Base-by-base conservation (phyloP, 2,888 invertebrate species). In the Darwinula stevensoni region DNA sequence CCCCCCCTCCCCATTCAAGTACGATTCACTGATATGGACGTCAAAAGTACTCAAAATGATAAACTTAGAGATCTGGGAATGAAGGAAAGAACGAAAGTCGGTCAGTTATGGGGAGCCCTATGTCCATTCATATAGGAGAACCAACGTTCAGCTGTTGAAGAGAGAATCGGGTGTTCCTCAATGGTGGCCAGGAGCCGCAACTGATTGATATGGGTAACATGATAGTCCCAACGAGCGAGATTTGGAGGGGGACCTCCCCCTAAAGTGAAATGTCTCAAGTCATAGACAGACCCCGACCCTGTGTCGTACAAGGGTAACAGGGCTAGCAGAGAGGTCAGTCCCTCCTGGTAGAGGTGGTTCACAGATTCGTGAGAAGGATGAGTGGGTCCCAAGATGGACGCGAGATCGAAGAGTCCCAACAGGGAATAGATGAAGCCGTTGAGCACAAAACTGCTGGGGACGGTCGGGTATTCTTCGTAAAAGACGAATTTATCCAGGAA, bases 391-490 rank as follows among this genome's bases (percentile, higher is more conserved):
- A 14, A 28, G 27, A 28, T 11, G 9, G 64, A 63, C 50, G 73
- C 70, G n/a, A 94, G 57, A 57, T 97, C 97, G 51, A 88, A 91
- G 9, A 97, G 61, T 2, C 94, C 94, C 35, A 97, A 63, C 4
- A 97, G 58, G 0, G 94, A 78, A 56, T 91, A 97, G 44, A 97
- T 84, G 56, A 97, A 97, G 28, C 97, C 97, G 55, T 97, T 97
- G 15, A 97, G 63, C 9, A 97, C 91, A 55, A 84, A 91, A 0
- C 80, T 69, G 3, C 84, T 65, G 1, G 94, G 94, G 33, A 65
- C 67, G 0, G 94, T 94, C 1, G 97, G 97, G 53, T 97, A 97
- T 50, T 97, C 97, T 49, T 97, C 94, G 49, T 86, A 94, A 91
- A 91, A 94, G 33, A 70, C 63, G 46, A 68, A 72, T 48, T 69